Conservation (phyloP, 2,797 vertebrate genomes). For the Tarsius wallacei region DNA sequence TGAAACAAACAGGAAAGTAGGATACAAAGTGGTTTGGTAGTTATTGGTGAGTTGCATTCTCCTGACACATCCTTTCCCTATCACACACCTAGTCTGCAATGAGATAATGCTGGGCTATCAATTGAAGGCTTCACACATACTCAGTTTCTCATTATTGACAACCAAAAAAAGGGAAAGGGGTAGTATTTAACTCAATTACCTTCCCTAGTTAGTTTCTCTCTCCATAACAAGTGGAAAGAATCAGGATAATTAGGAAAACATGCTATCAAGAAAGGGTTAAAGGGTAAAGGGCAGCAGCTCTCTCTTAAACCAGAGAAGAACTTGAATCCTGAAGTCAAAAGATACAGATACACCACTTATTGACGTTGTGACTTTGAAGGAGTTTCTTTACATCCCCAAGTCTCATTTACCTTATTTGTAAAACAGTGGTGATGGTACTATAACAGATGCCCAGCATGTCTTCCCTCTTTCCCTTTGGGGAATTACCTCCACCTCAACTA, state of each 20-base stretch:
- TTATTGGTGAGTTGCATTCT: not conserved
- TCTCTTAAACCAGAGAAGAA: slow-evolving; percentile 6
- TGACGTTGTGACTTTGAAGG: slow-evolving; percentile 33
- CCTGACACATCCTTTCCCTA: not conserved
- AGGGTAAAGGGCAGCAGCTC: not conserved
- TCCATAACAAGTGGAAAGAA: slow-evolving; percentile 58
- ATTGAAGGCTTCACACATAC: not conserved
- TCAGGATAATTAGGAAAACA: slow-evolving; percentile 43
- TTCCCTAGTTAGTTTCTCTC: slow-evolving; percentile 47
- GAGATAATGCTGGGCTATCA: not conserved
- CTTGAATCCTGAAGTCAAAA: slow-evolving; percentile 39
- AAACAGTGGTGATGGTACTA: not conserved
- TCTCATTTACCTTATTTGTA: not conserved
- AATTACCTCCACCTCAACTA: not conserved
- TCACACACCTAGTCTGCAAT: not conserved
- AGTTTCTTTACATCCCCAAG: slow-evolving; percentile 12
- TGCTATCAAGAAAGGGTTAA: not conserved
- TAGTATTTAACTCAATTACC: slow-evolving; percentile 29
- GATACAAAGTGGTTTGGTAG: not conserved
- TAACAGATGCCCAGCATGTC: not conserved
- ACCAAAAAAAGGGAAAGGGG: not conserved
- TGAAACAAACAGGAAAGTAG: not conserved
- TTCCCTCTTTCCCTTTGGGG: not conserved
- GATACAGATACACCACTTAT: not conserved
- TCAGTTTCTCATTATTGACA: not conserved